Evolutionary conservation across 1,140 invertebrate genomes (phyloP).

Genomic region (Drosophila miranda): DNA sequence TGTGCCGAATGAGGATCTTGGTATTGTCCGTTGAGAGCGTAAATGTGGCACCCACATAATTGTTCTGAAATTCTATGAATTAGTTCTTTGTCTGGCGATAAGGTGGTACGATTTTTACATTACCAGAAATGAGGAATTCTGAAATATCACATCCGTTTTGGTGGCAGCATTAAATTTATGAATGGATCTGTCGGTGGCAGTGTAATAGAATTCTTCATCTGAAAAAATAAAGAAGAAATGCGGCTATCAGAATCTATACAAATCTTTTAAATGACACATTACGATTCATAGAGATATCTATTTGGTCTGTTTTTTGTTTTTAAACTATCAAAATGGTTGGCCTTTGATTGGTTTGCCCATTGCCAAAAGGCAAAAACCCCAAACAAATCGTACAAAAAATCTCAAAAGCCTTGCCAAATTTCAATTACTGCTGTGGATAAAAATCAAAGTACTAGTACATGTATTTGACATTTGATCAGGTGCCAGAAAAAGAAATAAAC

Average conservation of each 20-base stretch:
- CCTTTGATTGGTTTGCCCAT: too few species aligned
- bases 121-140: slow-evolving; percentile 82
- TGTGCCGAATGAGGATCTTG: slow-evolving; percentile 74
- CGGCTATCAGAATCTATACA: too few species aligned
- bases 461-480: too few species aligned
- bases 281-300: not conserved
- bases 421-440: too few species aligned
- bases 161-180: slow-evolving; percentile 83
- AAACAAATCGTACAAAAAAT: too few species aligned
- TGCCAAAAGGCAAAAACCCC: too few species aligned
- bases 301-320: not conserved
- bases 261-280: not conserved
- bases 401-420: too few species aligned
- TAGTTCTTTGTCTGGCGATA: not conserved
- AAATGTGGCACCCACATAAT: slow-evolving; percentile 58
- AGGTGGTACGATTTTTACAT: slow-evolving; percentile 49
- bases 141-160: slow-evolving; percentile 67
- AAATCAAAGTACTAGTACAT: too few species aligned
- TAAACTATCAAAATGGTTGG: not conserved
- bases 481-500: too few species aligned
- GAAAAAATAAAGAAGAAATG: not conserved
- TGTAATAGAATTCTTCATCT: slow-evolving; percentile 83
- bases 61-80: slow-evolving; percentile 29
- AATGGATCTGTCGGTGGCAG: slow-evolving; percentile 78
- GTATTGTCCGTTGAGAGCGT: slow-evolving; percentile 67